phyloP scores from a whole-genome alignment of 1,140 invertebrate genomes.

The Oedothorax gibbosus region DNA sequence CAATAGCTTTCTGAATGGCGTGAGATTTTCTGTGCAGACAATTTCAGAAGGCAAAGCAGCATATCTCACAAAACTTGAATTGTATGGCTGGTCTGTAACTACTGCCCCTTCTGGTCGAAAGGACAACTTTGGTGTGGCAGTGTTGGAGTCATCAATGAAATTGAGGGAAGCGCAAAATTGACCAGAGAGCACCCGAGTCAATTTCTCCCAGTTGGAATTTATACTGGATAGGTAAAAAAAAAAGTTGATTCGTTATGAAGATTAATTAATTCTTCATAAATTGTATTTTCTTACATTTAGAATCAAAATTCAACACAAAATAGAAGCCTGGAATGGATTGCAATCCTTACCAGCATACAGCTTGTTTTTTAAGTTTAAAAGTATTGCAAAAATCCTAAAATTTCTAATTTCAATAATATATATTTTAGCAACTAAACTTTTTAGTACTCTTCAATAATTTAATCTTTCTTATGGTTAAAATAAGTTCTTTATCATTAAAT shows the following conservation, averaged over 20 bases:
- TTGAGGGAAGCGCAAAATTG: slow-evolving; percentile 96
- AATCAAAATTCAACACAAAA: no score
- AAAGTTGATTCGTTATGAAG: neutral
- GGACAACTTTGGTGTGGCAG: slow-evolving; percentile 83
- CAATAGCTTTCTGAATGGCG: slow-evolving; percentile 96
- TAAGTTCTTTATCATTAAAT: no score
- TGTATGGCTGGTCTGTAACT: slow-evolving; percentile 68
- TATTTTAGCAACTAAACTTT: no score
- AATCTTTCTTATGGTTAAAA: no score
- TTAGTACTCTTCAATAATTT: no score
- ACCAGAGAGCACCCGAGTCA: slow-evolving; percentile 91
- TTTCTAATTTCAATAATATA: no score
- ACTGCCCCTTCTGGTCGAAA: slow-evolving; percentile 81
- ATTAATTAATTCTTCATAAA: no score
- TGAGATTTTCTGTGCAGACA: slow-evolving; percentile 98
- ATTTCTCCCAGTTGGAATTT: slow-evolving; percentile 85
- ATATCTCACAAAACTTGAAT: slow-evolving; percentile 79
- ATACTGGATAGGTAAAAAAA: slow-evolving; percentile 70
- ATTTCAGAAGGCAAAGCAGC: slow-evolving; percentile 92
- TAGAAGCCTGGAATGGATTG: no score
- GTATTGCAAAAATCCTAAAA: no score
- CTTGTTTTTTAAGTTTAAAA: no score
- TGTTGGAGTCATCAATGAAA: slow-evolving; percentile 91
- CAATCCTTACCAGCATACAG: no score
- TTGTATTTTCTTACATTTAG: no score